A percentile compares a stretch with the other conserved stretches of the same genome.
Evolutionary conservation across 2,888 invertebrate genomes (phyloP).

Genomic region (Gandaritis pyraliata): DNA sequence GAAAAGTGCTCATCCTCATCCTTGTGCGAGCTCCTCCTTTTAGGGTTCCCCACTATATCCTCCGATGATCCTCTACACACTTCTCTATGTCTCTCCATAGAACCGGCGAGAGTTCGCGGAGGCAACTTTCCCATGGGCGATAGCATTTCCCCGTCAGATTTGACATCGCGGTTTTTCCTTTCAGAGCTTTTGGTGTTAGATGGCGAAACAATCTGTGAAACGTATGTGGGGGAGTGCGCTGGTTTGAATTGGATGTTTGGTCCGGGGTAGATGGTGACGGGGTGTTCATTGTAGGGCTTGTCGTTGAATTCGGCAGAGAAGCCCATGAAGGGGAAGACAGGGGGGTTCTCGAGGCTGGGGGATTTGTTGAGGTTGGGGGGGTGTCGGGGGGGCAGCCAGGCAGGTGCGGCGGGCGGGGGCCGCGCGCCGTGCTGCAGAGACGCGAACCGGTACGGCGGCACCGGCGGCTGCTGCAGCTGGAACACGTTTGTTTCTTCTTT

Average conservation of each 20-base stretch:
- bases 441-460: conserved; percentile 86
- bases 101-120: conserved; percentile 88
- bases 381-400: conserved; percentile 77
- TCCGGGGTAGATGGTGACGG: conserved; percentile 87
- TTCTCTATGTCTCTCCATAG: conserved; percentile 91
- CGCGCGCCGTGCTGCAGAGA: conserved; percentile 87
- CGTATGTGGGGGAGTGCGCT: conserved; percentile 72
- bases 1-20: conserved; percentile 87
- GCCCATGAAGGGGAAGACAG: conserved; percentile 80
- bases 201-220: conserved; percentile 66
- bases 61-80: conserved; percentile 87
- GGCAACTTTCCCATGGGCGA: conserved; percentile 84
- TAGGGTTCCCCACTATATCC: conserved; percentile 70
- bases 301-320: conserved; percentile 79
- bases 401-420: conserved; percentile 64
- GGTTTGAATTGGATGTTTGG: conserved; percentile 75
- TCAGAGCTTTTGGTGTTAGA: conserved; percentile 71
- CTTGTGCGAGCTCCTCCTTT: conserved; percentile 65
- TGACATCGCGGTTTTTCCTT: conserved; percentile 69
- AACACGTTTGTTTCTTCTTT: conserved; percentile 76
- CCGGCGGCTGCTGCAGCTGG: conserved; percentile 83
- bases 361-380: conserved; percentile 65
- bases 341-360: conserved; percentile 74
- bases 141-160: conserved; percentile 74
- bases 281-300: conserved; percentile 86